Percentiles rank a stretch among this genome's conserved stretches.
Conservation (phyloP, 1,140 invertebrate genomes). For the Ditylenchus dipsaci region DNA sequence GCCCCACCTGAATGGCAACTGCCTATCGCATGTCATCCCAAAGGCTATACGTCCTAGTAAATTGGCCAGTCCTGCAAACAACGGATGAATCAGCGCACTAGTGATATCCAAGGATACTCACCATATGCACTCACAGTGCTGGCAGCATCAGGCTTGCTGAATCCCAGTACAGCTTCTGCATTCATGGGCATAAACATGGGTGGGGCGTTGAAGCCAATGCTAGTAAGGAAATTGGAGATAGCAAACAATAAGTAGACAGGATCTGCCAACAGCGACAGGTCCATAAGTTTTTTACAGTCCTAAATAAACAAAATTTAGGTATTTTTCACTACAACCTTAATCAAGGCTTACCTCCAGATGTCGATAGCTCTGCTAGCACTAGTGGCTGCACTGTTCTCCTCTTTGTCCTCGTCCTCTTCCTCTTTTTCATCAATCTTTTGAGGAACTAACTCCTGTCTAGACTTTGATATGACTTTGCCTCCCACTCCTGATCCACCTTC, state of each 20-base stretch:
- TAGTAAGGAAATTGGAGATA: constrained; percentile 87
- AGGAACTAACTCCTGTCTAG: neutral
- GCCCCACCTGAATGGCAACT: constrained; percentile 78
- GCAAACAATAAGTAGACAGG: constrained; percentile 82
- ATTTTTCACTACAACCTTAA: neutral
- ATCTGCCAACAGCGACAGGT: constrained; percentile 76
- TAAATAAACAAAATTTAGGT: constrained; percentile 11
- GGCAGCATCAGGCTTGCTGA: constrained; percentile 72
- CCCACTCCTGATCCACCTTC: neutral
- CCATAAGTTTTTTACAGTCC: constrained; percentile 72
- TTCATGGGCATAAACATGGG: constrained; percentile 69
- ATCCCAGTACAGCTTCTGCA: constrained; percentile 55
- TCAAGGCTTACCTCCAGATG: constrained; percentile 25
- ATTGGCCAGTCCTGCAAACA: constrained; percentile 4
- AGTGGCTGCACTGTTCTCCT: neutral
- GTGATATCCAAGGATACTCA: constrained; percentile 58
- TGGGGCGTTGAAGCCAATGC: constrained; percentile 88
- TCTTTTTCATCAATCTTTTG: neutral
- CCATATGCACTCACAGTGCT: constrained; percentile 86
- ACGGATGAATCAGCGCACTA: neutral
- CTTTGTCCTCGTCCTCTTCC: neutral
- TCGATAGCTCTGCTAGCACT: constrained; percentile 35
- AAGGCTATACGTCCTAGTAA: constrained; percentile 69
- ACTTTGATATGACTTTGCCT: neutral
- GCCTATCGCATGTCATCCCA: constrained; percentile 66